Evolutionary conservation across 2,113 vertebrate species (phyloP).

Genomic region (Microtus oregoni): DNA sequence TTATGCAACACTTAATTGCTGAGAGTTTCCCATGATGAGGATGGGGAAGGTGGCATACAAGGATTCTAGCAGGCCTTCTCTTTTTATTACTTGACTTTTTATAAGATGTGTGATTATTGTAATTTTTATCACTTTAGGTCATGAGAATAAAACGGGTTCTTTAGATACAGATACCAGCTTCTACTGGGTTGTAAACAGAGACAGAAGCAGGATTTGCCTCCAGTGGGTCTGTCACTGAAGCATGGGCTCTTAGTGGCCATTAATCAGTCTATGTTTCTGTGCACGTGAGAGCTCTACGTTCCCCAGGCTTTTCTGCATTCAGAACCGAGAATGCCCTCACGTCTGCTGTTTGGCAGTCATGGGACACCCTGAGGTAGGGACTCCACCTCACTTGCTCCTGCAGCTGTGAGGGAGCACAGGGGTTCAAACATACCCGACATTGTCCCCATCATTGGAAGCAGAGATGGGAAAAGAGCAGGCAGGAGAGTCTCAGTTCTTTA

Average conservation of each 20-base stretch:
- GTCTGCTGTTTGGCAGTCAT: neutral
- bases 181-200: neutral
- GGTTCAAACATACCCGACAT: neutral
- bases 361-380: neutral
- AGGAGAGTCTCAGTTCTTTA: too few species aligned
- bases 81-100: neutral
- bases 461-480: neutral
- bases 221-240: neutral
- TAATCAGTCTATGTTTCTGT: neutral
- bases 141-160: neutral
- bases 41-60: neutral
- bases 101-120: neutral
- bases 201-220: neutral
- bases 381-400: neutral
- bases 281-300: neutral
- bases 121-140: neutral
- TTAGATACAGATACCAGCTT: neutral
- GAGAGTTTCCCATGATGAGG: neutral
- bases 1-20: too few species aligned
- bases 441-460: neutral
- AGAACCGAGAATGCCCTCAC: neutral
- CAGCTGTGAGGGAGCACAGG: neutral
- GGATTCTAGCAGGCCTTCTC: too few species aligned
- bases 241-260: neutral
- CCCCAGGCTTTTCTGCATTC: neutral